phyloP scores from a whole-genome alignment of 1,140 invertebrate species.

The Pteromalus puparum region DNA sequence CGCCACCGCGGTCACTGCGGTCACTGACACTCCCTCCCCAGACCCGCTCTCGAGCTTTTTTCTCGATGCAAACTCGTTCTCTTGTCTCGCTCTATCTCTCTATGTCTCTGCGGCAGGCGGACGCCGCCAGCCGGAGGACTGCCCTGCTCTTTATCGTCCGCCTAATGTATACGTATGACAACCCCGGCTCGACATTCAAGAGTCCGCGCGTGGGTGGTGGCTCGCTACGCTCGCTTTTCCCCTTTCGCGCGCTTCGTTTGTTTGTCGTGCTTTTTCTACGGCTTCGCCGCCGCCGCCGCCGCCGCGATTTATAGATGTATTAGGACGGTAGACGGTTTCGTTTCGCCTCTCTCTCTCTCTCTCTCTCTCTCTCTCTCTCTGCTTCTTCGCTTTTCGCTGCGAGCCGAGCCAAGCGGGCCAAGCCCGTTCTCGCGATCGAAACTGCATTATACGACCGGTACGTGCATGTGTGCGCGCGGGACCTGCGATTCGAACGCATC shows the following conservation, averaged over 20 bases:
- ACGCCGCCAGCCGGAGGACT: neutral
- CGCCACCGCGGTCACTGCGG: no score
- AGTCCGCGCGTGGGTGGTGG: neutral
- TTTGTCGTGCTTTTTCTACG: neutral
- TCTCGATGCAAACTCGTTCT: slow-evolving; percentile 24
- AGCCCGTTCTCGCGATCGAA: no score
- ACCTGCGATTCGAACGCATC: no score
- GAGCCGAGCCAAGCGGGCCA: no score
- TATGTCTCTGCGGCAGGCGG: neutral
- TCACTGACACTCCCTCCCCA: neutral
- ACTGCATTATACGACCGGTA: no score
- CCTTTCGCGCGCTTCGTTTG: neutral
- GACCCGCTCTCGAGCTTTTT: slow-evolving; percentile 2
- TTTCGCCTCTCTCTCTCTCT: no score
- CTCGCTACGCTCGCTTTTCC: neutral
- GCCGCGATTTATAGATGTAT: neutral
- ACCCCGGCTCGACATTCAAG: neutral
- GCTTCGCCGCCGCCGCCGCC: neutral
- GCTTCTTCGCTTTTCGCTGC: no score
- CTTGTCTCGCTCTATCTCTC: neutral
- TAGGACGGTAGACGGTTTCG: no score
- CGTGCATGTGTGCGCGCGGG: no score
- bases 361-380: no score
- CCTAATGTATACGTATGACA: neutral
- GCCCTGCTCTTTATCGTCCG: no score